Percentiles rank a stretch among this genome's conserved stretches.
These are phyloP conservation scores for Notiomystis cincta DNA, from an alignment of 2,113 vertebrate genomes.

Conservation along the genomic window DNA sequence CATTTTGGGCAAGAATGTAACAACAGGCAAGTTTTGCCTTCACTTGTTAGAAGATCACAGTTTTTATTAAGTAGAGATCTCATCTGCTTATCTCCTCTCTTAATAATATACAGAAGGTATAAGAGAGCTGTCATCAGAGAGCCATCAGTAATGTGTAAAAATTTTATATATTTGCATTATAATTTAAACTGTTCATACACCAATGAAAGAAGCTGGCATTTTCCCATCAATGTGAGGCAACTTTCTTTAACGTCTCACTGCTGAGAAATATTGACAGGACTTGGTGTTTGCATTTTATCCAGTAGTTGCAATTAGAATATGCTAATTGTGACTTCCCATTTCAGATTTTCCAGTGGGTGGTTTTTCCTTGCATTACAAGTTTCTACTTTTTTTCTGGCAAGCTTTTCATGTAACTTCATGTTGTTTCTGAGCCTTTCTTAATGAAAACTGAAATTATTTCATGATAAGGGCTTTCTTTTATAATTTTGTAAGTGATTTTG, in stretches of 20 bases:
- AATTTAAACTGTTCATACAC: background rate
- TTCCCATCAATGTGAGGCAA: background rate
- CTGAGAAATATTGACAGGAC: background rate
- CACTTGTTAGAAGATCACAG: background rate
- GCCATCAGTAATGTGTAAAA: background rate
- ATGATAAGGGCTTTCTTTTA: background rate
- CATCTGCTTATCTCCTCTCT: background rate
- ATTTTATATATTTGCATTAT: background rate
- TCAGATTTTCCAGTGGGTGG: background rate
- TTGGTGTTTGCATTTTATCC: background rate
- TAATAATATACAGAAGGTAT: background rate
- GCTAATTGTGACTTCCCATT: background rate
- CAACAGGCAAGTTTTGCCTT: background rate
- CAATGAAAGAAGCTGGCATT: background rate
- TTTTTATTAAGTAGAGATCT: background rate
- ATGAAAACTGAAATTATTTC: background rate
- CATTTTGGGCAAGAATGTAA: background rate
- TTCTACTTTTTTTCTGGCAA: background rate
- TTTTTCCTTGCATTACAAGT: background rate
- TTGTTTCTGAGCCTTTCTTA: background rate
- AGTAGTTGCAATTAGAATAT: background rate
- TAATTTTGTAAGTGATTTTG: background rate
- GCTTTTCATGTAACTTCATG: background rate
- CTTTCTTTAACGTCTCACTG: background rate
- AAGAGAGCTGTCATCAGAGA: background rate